Evolutionary conservation across 2,797 vertebrate genomes (phyloP), one percentile per base, ranked within the genome.

Genomic region (Acrocephalus scirpaceus): DNA sequence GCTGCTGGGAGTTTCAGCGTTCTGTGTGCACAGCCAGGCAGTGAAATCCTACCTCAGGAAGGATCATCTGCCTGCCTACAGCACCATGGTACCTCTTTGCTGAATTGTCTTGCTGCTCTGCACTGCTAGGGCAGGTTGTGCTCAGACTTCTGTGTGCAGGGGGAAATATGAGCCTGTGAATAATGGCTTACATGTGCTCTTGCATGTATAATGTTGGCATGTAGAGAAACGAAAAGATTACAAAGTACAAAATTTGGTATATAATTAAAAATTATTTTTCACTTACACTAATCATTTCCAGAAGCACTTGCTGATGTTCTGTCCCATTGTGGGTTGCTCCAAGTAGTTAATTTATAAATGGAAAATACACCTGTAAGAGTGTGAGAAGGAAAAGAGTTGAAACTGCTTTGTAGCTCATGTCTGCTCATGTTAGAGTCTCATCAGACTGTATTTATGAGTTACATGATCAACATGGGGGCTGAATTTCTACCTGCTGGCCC

Each of bases 11-110:
- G 66, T 36, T 51, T 26, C 51, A 13, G 56, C 2, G 10, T 13
- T 40, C 5, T 0, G 0, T 67, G 30, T 32, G 27, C 50, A 13
- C 21, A 40, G 12, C 16, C 20, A 45, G 47, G 3, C 25, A 22
- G 9, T n/a, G 19, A n/a, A 34, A 54, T 36, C 10, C 26, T 36
- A 1, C 17, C 42, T 50, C 40, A 44, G 40, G 71, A 54, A n/a
- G 25, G 53, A 6, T 7, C 20, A 19, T 17, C 26, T 53, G n/a
- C 29, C 30, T 42, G 32, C 25, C 32, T 10, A 1, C 25, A 42
- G 30, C n/a, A 4, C 6, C 22, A 11, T 21, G 53, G 61, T 16
- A 6, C 16, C 62, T 29, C 57, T 36, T 44, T 14, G 54, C 32
- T 58, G 10, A 51, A 32, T 38, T 82, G 10, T 34, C 65, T n/a